Base-by-base conservation (phyloP, 23 tunicate species). In the Trididemnum nubilum region DNA sequence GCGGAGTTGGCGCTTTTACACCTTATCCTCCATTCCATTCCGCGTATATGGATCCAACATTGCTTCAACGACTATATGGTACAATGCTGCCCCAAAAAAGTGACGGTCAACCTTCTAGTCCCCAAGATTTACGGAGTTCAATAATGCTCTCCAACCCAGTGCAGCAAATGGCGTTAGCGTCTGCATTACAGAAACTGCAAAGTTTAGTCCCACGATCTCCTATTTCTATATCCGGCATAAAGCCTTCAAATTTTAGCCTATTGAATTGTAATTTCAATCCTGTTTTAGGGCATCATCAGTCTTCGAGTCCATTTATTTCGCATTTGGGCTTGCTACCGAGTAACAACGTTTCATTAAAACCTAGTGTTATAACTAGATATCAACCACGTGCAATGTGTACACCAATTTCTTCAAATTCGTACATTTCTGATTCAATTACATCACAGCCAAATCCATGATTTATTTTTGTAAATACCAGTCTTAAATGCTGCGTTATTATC, bases 101-200 rank as follows among this genome's bases (percentile, higher is more conserved):
- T 12, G 79, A 85, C 2, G 26, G 61, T 38, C 36, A 85, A 34
- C 28, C 61, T 12, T 27, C 51, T 60, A 50, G 52, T 31, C 31
- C 35, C 0, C 59, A 49, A 9, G 39, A 22, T 33, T 21, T 81
- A 26, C 36, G 49, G 4, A 38, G 66, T 23, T 4, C 58, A 19
- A 15, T 58, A 7, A 22, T 30, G 5, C 2, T 22, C 9, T 24
- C 77, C 22, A 26, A 35, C 26, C 44, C 33, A 25, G 39, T 44
- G 79, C 84, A 67, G 65, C 83, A 78, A 36, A 27, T 85, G 25
- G 90, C 90, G 9, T 26, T 85, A 2, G 90, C 90, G 32, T 65
- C 90, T 30, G 90, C 84, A 28, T 25, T 85, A 38, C 90, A 85
- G 23, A 50, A 79, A 51, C 35, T 85, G 36, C 72, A 57, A 1